Evolutionary conservation across 2,797 vertebrate genomes (phyloP), one percentile per base, ranked within the genome.

Genomic region (Microchirus variegatus): DNA sequence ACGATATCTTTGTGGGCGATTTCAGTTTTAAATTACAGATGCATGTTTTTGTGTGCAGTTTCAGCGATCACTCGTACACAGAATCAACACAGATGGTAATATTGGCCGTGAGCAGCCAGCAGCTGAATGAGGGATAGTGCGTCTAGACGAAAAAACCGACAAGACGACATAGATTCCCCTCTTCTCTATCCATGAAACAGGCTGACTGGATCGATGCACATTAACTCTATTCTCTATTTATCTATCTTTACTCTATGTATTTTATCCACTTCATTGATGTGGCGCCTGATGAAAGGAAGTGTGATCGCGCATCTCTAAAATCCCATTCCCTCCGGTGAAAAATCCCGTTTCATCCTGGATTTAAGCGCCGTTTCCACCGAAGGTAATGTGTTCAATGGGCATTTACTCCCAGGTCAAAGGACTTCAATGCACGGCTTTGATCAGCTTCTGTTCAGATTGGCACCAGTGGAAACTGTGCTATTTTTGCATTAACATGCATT

Each of bases 81-180:
- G 51, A 1, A 67, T 42, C 63, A 68, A 49, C 63, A 73, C 40
- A 68, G 80, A 73, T 35, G 59, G 54, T 43, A 13, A 43, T 73
- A 44, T 41, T 78, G 73, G 69, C 70, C 36, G 70, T 53, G 57
- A 78, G 77, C 67, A 44, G 61, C 75, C 81, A 76, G 73, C 51
- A 73, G 78, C 63, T 85, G 78, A 81, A 86, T 83, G 85, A 85
- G 83, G 67, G 63, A 80, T 72, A 4, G 59, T 66, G 60, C 15
- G 71, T 81, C 77, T 81, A 78, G 80, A 81, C 63, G 4, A 41
- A 70, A 41, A 70, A 43, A 42, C 56, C 12, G 9, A 53, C 56
- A 38, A 59, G 47, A 19, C 60, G 17, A 6, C 58, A 17, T 9
- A 26, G 47, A 2, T 31, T 31, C 61, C 31, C n/a, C 58, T 66